These are phyloP conservation scores for Grantiella picta DNA, from an alignment of 2,113 vertebrate species.

Conservation along the genomic window DNA sequence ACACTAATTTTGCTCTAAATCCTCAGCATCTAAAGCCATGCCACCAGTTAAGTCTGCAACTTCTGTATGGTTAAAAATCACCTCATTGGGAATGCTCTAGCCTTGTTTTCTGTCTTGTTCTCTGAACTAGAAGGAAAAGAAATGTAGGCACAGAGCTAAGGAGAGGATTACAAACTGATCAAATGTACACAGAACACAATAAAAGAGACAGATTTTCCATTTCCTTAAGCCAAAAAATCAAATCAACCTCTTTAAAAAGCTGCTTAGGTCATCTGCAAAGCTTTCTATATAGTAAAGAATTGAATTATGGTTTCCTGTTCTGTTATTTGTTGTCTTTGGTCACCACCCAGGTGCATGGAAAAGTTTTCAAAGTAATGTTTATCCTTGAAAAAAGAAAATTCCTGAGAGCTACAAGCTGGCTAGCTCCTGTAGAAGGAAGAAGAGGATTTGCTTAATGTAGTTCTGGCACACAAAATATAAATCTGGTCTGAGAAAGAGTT, in stretches of 20 bases:
- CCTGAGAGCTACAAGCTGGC: not conserved
- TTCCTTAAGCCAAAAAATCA: not conserved
- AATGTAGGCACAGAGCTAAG: not conserved
- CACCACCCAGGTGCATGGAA: conserved; percentile 58
- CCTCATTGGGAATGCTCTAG: not conserved
- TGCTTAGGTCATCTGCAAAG: conserved; percentile 22
- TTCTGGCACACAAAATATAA: conserved; percentile 51
- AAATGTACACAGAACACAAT: not conserved
- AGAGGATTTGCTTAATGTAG: conserved; percentile 51
- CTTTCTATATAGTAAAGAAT: conserved; percentile 42
- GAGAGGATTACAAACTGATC: not conserved
- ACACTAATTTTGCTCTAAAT: not conserved
- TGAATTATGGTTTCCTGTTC: conserved; percentile 58
- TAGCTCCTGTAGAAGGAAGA: conserved; percentile 48
- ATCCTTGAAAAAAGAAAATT: conserved; percentile 35
- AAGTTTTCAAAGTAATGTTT: conserved; percentile 49
- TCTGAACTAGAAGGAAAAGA: not conserved
- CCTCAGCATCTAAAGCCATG: not conserved
- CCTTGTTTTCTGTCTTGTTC: not conserved
- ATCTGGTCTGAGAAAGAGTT: conserved; percentile 15
- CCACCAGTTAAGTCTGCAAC: not conserved
- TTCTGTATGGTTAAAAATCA: not conserved
- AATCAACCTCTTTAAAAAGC: not conserved
- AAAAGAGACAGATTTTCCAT: conserved; percentile 33
- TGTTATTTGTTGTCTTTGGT: conserved; percentile 54